Evolutionary conservation across 2,113 vertebrate species (phyloP), one percentile per base, ranked within the genome.

Genomic region (Monarcha castaneiventris): DNA sequence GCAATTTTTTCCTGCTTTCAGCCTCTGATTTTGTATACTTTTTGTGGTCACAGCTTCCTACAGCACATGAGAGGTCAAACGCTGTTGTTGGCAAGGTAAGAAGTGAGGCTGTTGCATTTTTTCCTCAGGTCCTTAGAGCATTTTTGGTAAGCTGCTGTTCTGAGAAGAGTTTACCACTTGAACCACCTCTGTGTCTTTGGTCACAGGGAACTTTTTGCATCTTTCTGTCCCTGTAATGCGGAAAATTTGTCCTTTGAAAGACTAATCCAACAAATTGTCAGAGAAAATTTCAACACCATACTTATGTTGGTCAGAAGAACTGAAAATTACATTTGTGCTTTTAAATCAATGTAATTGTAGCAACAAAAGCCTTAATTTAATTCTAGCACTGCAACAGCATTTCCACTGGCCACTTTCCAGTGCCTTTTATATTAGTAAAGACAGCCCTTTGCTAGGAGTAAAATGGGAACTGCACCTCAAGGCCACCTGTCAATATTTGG

Each of bases 1-100:
- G 81, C 59, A 94, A 63, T 94, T 95, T 90, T 81, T 93, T 81
- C 80, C 82, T 59, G 69, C 69, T 81, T 73, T 71, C 87, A 55
- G 66, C 74, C 66, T 79, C 56, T 82, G 39, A 71, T 89, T 59
- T 78, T 62, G 35, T 54, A 7, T 10, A 66, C 55, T 95, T 92
- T 43, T 43, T 91, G 33, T 90, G 44, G n/a, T 10, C 63, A 59
- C 18, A 66, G 74, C n/a, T 90, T 78, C 48, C 72, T 20, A 49
- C 4, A 76, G 79, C 6, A 62, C 30, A 18, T 1, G 61, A 72
- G 30, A 68, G 52, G 52, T 68, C 79, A 85, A 84, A 93, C 8
- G 7, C 80, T 26, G 22, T 5, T 59, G 23, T 6, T 85, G 56
- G 49, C 20, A 46, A 68, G 69, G 55, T 26, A 66, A 56, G 25